Evolutionary conservation across 2,888 invertebrate species (phyloP), one percentile per base, ranked within the genome.

Genomic region (Ecliptopera silaceata): DNA sequence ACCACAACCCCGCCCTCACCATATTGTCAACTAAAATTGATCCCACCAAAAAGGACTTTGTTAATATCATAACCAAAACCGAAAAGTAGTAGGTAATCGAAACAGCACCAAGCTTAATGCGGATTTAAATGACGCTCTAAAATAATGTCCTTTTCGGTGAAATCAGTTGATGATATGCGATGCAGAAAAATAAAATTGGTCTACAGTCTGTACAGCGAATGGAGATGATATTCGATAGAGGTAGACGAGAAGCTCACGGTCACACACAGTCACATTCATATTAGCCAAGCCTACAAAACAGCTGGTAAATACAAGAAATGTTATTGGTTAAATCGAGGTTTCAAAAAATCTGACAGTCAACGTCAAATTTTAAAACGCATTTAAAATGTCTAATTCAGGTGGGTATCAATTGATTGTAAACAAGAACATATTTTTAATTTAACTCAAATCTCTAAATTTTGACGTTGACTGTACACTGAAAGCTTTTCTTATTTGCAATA

Each of bases 11-110:
- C 69, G 71, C 79, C 77, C 80, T 79, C 80, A 91, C 91, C 91
- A 92, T 92, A 91, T 92, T 92, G 91, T 90, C 91, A 90, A 88
- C 80, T 74, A 72, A 72, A 82, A 82, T 78, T 79, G 63, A 68
- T 69, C 66, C 59, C 70, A 74, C 72, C 66, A 68, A 72, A 71
- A 71, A 70, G 64, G 67, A 69, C 61, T 52, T 56, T 18, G 54
- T 59, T 59, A 59, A 50, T 49, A 43, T 13, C 20, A 47, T 17
- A n/a, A 43, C 31, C 36, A 11, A 36, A 41, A n/a, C n/a, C n/a
- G n/a, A n/a, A n/a, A n/a, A n/a, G n/a, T n/a, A 43, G 13, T 20
- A 38, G 29, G 12, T 50, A 38, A 53, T 53, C 44, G 47, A 53
- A 54, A 51, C 58, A 54, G 57, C 59, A 59, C 52, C 52, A 65